Evolutionary conservation across 2,797 vertebrate genomes (phyloP).

Genomic region (Hemibagrus guttatus): DNA sequence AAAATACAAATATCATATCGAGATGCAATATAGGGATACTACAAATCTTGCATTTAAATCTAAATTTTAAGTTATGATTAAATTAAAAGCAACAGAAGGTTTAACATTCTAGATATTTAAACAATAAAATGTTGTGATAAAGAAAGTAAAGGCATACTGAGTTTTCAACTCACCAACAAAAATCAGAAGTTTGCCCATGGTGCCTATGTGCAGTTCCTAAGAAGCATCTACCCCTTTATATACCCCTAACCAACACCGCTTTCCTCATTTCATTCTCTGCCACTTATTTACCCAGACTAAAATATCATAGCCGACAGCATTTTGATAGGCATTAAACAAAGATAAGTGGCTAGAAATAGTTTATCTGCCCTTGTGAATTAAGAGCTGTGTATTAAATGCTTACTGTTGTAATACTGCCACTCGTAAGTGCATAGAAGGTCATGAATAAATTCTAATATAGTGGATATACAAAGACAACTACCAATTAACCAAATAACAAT

Average conservation of each 20-base stretch:
- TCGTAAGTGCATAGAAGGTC: background rate
- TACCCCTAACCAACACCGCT: conserved; percentile 39
- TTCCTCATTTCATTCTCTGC: background rate
- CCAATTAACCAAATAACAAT: background rate
- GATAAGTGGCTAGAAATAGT: conserved; percentile 12
- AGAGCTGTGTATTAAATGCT: background rate
- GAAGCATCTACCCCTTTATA: conserved; percentile 55
- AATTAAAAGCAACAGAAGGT: background rate
- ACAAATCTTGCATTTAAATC: background rate
- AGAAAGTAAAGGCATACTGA: background rate
- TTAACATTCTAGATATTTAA: background rate
- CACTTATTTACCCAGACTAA: conserved; percentile 27
- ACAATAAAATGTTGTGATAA: background rate
- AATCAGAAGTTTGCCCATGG: conserved; percentile 70
- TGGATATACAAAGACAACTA: background rate
- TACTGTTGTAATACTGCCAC: background rate
- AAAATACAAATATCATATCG: background rate
- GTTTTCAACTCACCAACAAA: conserved; percentile 64
- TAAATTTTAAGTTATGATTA: background rate
- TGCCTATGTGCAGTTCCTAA: conserved; percentile 58
- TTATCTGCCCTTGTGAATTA: conserved; percentile 32
- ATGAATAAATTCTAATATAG: background rate
- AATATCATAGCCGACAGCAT: conserved; percentile 11
- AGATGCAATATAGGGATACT: background rate
- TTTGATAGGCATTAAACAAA: conserved; percentile 25